Conservation (phyloP, 2,113 vertebrate genomes). For the Isurus oxyrinchus region DNA sequence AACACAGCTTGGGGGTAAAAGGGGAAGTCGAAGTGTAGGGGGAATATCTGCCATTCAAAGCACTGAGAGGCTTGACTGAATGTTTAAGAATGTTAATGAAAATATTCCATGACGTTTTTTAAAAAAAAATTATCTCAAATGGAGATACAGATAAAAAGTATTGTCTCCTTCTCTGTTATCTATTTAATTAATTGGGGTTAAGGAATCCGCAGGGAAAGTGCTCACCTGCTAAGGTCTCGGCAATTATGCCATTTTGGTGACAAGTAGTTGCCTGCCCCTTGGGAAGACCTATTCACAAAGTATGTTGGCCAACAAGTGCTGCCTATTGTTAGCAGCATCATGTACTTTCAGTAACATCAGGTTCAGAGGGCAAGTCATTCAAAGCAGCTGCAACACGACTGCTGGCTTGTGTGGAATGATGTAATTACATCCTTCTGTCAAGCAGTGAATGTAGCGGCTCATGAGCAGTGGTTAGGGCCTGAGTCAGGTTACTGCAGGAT, state of each 20-base stretch:
- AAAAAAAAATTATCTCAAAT: neutral
- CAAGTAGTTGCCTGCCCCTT: neutral
- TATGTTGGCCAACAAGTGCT: conserved; percentile 49
- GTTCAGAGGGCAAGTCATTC: conserved; percentile 52
- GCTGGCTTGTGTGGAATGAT: conserved; percentile 48
- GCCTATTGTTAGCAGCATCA: conserved; percentile 44
- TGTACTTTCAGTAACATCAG: conserved; percentile 45
- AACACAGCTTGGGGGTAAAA: neutral
- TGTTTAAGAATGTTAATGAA: neutral
- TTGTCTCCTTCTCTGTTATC: neutral
- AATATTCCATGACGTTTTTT: neutral
- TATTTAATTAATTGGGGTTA: neutral
- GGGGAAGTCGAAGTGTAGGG: neutral
- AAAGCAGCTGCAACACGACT: conserved; percentile 53
- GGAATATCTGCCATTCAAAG: neutral
- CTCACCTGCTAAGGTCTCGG: neutral
- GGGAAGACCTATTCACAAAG: conserved; percentile 1
- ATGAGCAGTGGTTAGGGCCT: conserved; percentile 41
- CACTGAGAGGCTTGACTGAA: neutral
- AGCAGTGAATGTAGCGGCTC: conserved; percentile 46
- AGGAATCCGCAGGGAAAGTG: neutral
- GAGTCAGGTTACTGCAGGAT: conserved; percentile 58
- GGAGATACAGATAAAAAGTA: neutral
- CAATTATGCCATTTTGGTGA: neutral
- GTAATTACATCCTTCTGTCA: conserved; percentile 53